Base-by-base conservation (phyloP, 92 coral and sea anemone species). In the Blastomussa wellsi region DNA sequence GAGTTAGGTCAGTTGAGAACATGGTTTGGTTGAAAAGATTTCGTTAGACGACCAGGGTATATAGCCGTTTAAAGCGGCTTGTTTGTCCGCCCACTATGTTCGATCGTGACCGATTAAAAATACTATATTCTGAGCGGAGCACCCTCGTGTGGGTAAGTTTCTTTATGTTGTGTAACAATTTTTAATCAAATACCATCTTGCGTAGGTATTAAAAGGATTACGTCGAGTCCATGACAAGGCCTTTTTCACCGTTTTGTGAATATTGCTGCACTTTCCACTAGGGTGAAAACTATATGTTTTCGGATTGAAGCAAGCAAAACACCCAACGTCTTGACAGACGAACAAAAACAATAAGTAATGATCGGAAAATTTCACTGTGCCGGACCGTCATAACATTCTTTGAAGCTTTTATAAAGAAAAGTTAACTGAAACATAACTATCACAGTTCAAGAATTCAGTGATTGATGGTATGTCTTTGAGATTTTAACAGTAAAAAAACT, bases 391-490 rank as follows among this genome's bases (percentile, higher is more conserved):
- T 15, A 51, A 81, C 48, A 22, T 44, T 48, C 83, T 42, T n/a
- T 28, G 7, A 24, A 20, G 19, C 32, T 65, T 49, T 81, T 35
- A 35, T 70, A 2, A 32, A 11, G 51, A 70, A 71, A 37, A 17
- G 74, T 37, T 1, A 68, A 68, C 38, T 31, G 29, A 35, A 32
- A 68, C 33, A 35, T 66, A 68, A 33, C 42, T 68, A 14, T 68
- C 42, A 68, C 74, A 68, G 39, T 24, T 68, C 75, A 70, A 36
- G 77, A 81, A 71, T 70, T 36, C 65, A 72, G 86, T 82, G 86
- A 82, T 71, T 72, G 86, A 82, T 82, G 66, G 78, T 60, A 14
- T 32, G 78, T 57, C 85, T 49, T 71, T 82, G 53, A 71, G 66
- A 3, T 70, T 37, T 70, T 32, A 82, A 36, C 67, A 70, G 52